A percentile compares a stretch with the other conserved stretches of the same genome.
These are phyloP conservation scores for Tamias sibiricus DNA, from an alignment of 2,113 vertebrate species.

Conservation along the genomic window DNA sequence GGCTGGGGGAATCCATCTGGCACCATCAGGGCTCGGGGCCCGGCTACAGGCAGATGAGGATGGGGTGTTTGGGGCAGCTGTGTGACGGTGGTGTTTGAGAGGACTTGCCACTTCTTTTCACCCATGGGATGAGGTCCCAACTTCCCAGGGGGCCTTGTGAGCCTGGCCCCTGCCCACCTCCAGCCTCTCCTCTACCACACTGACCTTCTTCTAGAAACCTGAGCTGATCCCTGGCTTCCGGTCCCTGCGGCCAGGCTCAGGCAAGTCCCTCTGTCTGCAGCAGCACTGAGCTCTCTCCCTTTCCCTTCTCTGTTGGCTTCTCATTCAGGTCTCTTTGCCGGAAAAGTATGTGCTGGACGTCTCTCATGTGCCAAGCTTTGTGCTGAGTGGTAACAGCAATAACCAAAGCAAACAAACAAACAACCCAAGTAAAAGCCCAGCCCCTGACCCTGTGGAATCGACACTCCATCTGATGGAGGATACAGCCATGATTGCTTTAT, in stretches of 20 bases:
- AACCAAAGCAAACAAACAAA: not conserved
- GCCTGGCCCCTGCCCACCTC: not conserved
- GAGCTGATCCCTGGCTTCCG: not conserved
- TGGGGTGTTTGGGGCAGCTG: not conserved
- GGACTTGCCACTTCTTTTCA: not conserved
- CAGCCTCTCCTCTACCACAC: rapidly evolving
- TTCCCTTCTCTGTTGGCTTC: not conserved
- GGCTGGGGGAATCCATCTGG: not conserved
- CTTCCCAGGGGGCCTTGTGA: not conserved
- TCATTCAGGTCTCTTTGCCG: not conserved
- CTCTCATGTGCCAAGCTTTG: not conserved
- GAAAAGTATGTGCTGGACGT: not conserved
- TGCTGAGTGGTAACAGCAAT: not conserved
- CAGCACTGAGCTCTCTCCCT: not conserved
- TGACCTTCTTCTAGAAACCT: not conserved
- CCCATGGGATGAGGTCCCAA: rapidly evolving
- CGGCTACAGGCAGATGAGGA: rapidly evolving
- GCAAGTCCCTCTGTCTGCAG: not conserved
- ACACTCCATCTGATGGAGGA: not conserved
- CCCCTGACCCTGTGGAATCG: not conserved
- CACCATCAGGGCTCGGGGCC: not conserved
- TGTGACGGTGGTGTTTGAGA: rapidly evolving
- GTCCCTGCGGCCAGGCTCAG: rapidly evolving
- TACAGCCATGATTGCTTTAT: rapidly evolving
- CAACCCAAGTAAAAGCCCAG: not conserved